Evolutionary conservation across 2,797 vertebrate genomes (phyloP).

Genomic region (Lates japonicus): DNA sequence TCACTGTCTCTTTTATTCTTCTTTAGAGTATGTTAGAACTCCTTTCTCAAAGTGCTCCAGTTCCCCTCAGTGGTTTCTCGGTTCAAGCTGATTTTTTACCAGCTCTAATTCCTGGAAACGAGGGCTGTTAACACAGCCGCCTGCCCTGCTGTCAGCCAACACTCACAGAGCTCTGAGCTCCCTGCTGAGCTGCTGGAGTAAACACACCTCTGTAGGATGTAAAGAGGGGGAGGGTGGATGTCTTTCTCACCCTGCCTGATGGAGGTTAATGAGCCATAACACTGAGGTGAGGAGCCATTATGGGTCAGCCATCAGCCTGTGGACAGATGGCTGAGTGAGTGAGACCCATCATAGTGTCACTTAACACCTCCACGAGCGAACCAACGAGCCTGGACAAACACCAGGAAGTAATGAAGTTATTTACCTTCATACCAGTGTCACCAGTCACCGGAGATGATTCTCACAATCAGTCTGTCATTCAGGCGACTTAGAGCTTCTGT

Average conservation of each 20-base stretch:
- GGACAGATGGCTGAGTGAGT: constrained; percentile 59
- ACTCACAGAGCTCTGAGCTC: constrained; percentile 8
- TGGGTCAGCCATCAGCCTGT: constrained; percentile 25
- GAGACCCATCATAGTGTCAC: constrained; percentile 27
- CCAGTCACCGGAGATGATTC: too few species aligned
- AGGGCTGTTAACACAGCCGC: constrained; percentile 30
- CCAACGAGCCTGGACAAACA: constrained; percentile 35
- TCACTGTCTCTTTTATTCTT: too few species aligned
- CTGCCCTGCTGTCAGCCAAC: constrained; percentile 9
- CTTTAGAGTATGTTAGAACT: too few species aligned
- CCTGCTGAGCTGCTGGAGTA: constrained; percentile 1
- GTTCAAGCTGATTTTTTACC: constrained; percentile 17
- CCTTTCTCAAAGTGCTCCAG: neutral
- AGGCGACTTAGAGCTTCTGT: neutral
- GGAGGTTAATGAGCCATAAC: constrained; percentile 62
- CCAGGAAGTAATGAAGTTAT: neutral
- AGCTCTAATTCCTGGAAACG: constrained; percentile 58
- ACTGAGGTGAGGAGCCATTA: constrained; percentile 54
- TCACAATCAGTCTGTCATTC: neutral
- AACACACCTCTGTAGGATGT: neutral
- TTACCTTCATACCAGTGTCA: neutral
- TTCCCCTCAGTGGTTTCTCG: neutral
- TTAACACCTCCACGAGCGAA: constrained; percentile 7
- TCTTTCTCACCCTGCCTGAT: constrained; percentile 29
- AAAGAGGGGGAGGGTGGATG: neutral